phyloP scores from a whole-genome alignment of 2,888 invertebrate genomes.

The Aleiodes leptofemur region DNA sequence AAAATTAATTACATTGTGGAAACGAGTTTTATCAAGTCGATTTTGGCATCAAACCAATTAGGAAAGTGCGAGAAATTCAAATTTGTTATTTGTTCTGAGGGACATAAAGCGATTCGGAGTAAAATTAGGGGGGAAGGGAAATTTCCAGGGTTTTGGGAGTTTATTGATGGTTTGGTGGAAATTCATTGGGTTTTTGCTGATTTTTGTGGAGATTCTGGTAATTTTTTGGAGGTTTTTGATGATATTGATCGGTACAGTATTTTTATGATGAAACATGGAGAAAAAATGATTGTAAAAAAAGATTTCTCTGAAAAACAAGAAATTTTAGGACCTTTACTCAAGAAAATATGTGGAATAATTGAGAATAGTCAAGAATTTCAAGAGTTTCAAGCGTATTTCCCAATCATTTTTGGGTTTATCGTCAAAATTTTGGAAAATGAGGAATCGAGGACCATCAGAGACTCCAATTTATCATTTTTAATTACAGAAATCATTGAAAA shows the following conservation, averaged over 20 bases:
- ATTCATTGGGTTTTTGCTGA: background rate
- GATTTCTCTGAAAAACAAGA: background rate
- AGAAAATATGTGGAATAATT: background rate
- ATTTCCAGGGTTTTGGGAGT: constrained; percentile 64
- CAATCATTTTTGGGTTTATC: background rate
- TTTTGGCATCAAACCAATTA: constrained; percentile 3
- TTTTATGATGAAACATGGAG: background rate
- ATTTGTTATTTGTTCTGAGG: background rate
- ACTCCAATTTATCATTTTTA: background rate
- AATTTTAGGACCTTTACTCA: background rate
- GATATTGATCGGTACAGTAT: background rate
- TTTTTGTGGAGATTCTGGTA: background rate
- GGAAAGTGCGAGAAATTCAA: background rate
- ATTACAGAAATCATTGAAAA: background rate
- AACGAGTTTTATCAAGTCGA: constrained; percentile 26
- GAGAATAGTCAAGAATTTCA: too few relatives aligned
- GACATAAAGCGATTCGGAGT: background rate
- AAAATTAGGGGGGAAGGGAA: constrained; percentile 46
- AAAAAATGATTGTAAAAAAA: background rate
- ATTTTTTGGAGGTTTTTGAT: background rate
- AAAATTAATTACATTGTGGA: constrained; percentile 36
- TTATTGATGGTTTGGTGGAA: constrained; percentile 55
- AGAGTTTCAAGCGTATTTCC: background rate
- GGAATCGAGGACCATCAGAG: background rate
- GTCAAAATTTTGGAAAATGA: background rate